phyloP scores from a whole-genome alignment of 2,888 invertebrate genomes.

The Idaea biselata region DNA sequence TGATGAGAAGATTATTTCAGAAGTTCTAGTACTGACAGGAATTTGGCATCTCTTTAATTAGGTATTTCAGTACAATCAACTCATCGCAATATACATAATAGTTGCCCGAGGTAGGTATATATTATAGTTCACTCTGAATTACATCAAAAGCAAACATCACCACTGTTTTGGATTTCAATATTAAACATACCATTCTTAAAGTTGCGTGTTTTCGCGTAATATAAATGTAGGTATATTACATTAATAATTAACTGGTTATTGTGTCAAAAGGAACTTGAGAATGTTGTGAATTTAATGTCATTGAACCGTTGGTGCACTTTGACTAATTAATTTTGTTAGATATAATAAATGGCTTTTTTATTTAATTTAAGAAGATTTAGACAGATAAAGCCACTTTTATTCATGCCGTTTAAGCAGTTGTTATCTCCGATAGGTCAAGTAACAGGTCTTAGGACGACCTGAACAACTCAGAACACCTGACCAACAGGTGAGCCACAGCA shows the following conservation, averaged over 20 bases:
- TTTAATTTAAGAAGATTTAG: no score
- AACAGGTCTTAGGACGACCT: no score
- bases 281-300: conserved; percentile 34
- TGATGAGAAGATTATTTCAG: no score
- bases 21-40: no score
- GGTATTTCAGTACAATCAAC: no score
- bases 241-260: conserved; percentile 54
- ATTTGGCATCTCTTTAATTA: no score
- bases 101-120: neutral
- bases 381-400: no score
- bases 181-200: conserved; percentile 61
- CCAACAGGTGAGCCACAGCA: no score
- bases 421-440: no score
- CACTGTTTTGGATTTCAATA: conserved; percentile 50
- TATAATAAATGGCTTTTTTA: no score
- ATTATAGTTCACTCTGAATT: conserved; percentile 28
- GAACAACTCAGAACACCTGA: no score
- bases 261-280: conserved; percentile 53
- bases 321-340: neutral
- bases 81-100: neutral
- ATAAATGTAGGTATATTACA: conserved; percentile 20
- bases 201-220: conserved; percentile 59
- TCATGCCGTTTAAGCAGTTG: no score
- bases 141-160: conserved; percentile 45
- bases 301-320: neutral